Base-by-base conservation (phyloP, 2,888 invertebrate species). In the Eilema depressum region DNA sequence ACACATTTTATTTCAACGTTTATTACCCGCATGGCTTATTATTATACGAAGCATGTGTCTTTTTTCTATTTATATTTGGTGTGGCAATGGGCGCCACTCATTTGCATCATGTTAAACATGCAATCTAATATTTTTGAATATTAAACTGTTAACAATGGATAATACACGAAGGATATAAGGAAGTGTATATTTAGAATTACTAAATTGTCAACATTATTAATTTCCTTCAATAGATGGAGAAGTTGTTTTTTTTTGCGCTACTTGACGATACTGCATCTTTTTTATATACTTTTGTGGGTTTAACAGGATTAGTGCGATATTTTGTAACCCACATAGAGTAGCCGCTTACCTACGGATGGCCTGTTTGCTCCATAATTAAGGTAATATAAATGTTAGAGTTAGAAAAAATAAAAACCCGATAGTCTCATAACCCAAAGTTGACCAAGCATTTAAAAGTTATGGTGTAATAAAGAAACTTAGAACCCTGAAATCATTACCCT, bases 1-100 rank as follows among this genome's bases (percentile, higher is more conserved):
- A 53, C 8, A 53, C 10, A 20, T 53, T 53, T 47, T 53, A 53
- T 10, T 53, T 53, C n/a, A 53, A 7, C 10, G n/a, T 53, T 53
- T 53, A 53, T n/a, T 53, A 53, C 53, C n/a, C 53, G n/a, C 53
- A 53, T n/a, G 53, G 47, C 3, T 53, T 20, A 8, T 53, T n/a
- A 53, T 47, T 47, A 47, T 53, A 53, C 53, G 10, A 53, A 73
- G 69, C 79, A 79, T 75, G 71, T 77, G 79, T 75, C 82, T 73
- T 64, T 33, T 62, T 65, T 65, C 76, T 79, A 82, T 82, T 69
- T 73, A 74, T 73, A 66, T 60, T 30, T 68, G 66, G 53, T 71
- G 62, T 70, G 66, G 62, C 62, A 72, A 73, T 61, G 53, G 62
- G 63, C 62, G 71, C 68, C 65, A 71, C 73, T 72, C 68, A 75